A percentile compares a stretch with the other conserved stretches of the same genome.
Evolutionary conservation across 1,140 invertebrate genomes (phyloP).

Genomic region (Zaprionus taronus): DNA sequence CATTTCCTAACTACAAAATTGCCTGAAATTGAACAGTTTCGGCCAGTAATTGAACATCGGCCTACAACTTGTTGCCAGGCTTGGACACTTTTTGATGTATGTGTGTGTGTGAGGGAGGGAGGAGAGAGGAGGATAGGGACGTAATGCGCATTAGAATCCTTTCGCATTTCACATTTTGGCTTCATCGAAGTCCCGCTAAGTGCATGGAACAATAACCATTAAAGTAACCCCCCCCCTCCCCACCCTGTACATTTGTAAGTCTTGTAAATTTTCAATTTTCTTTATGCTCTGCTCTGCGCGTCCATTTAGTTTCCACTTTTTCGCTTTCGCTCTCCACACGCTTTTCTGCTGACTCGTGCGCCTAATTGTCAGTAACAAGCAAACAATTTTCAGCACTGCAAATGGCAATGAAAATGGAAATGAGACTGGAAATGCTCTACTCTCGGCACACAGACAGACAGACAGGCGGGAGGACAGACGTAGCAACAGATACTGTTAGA

Average conservation of each 20-base stretch:
- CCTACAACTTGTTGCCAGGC: constrained; percentile 56
- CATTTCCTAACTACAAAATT: constrained; percentile 56
- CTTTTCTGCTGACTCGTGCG: constrained; percentile 77
- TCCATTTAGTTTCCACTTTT: constrained; percentile 52
- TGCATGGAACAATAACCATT: constrained; percentile 53
- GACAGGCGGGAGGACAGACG: not conserved
- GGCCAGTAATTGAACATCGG: constrained; percentile 67
- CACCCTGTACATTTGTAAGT: constrained; percentile 52
- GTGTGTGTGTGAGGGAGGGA: constrained; percentile 7
- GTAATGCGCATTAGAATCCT: constrained; percentile 52
- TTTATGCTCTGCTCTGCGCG: constrained; percentile 35
- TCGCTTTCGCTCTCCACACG: constrained; percentile 19
- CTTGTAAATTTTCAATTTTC: constrained; percentile 73
- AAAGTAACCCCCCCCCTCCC: constrained; percentile 41
- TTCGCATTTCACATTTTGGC: constrained; percentile 23
- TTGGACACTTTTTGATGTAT: not conserved
- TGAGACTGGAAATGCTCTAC: constrained; percentile 29
- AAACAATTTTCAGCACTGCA: constrained; percentile 70
- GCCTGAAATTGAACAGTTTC: constrained; percentile 38
- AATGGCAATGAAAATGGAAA: constrained; percentile 59
- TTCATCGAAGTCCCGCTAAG: constrained; percentile 10
- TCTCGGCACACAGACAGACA: constrained; percentile 4
- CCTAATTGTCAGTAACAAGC: constrained; percentile 79
- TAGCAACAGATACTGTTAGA: not conserved
- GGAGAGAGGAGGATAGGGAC: not conserved